These are phyloP conservation scores for Ptiloglossa arizonensis DNA, from an alignment of 1,140 invertebrate genomes.

Conservation along the genomic window DNA sequence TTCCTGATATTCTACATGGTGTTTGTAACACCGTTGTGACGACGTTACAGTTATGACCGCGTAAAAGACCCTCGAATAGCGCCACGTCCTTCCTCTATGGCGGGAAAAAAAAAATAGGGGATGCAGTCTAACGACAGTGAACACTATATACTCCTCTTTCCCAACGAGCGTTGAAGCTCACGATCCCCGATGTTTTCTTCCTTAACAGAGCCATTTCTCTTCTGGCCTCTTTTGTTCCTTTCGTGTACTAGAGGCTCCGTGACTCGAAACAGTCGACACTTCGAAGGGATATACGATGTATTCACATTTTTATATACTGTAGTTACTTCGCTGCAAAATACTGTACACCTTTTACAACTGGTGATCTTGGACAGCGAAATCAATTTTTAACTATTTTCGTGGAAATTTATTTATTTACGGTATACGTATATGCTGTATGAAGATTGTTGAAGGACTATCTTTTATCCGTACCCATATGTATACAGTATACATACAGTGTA, in stretches of 20 bases:
- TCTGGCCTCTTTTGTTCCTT: background rate
- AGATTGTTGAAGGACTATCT: no score
- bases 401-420: no score
- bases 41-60: slow-evolving; percentile 54
- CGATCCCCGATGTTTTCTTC: slow-evolving; percentile 28
- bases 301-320: background rate
- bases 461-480: no score
- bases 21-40: slow-evolving; percentile 33
- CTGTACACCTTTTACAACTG: no score
- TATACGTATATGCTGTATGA: no score
- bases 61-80: slow-evolving; percentile 59
- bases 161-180: slow-evolving; percentile 9
- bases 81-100: background rate
- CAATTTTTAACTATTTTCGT: no score
- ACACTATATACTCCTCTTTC: slow-evolving; percentile 8
- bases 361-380: no score
- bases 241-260: background rate
- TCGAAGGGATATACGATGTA: background rate
- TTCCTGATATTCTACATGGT: slow-evolving; percentile 31
- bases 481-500: no score
- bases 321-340: no score
- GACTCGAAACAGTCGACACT: background rate
- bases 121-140: slow-evolving; percentile 6
- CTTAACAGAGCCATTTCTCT: slow-evolving; percentile 27
- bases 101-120: background rate